Evolutionary conservation across 2,113 vertebrate species (phyloP).

Genomic region (Erythrocebus patas): DNA sequence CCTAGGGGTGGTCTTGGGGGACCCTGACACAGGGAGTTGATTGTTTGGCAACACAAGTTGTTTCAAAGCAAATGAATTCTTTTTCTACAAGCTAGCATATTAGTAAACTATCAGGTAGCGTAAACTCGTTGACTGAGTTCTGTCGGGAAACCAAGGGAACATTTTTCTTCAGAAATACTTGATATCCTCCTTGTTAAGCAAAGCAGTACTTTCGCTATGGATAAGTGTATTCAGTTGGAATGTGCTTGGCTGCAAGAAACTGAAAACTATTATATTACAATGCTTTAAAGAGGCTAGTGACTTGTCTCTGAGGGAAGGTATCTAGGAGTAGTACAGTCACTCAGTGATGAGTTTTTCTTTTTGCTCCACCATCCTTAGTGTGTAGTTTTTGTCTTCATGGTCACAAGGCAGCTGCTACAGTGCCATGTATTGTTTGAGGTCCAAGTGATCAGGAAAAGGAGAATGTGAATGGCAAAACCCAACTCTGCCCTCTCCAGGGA

Average conservation of each 20-base stretch:
- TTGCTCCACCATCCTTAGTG: neutral
- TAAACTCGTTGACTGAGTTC: neutral
- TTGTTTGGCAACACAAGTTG: neutral
- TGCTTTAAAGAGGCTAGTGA: neutral
- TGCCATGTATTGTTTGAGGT: neutral
- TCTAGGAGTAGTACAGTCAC: neutral
- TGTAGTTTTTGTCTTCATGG: neutral
- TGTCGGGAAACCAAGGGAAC: neutral
- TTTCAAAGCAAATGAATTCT: neutral
- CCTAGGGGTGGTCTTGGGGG: neutral
- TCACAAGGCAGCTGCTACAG: neutral
- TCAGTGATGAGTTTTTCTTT: neutral
- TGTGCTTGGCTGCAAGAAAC: neutral
- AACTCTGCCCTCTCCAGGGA: neutral
- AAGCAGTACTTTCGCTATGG: neutral
- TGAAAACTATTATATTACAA: neutral
- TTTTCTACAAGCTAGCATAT: neutral
- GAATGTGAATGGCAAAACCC: neutral
- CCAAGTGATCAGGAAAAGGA: neutral
- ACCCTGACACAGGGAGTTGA: neutral
- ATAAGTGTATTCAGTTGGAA: neutral
- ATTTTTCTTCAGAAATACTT: neutral
- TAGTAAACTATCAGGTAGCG: neutral
- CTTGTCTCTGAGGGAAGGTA: neutral
- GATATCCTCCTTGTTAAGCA: neutral